These are phyloP conservation scores for Phengaris arion DNA, from an alignment of 2,888 invertebrate species.

Conservation along the genomic window DNA sequence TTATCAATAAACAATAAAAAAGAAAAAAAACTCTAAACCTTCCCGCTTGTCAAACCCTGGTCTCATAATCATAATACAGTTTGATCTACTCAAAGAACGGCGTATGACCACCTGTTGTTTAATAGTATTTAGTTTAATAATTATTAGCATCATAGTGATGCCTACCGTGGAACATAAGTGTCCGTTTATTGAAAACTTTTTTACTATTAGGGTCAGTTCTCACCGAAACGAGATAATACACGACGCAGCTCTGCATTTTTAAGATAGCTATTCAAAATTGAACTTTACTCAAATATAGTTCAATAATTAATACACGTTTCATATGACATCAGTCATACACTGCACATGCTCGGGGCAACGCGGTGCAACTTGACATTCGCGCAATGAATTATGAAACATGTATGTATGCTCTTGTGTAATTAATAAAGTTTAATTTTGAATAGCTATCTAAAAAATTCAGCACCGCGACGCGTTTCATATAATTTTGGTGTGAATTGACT, in stretches of 20 bases:
- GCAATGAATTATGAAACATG: no score
- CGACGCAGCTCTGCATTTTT: not conserved
- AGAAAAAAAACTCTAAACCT: conserved; percentile 72
- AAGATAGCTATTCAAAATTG: not conserved
- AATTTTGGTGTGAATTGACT: no score
- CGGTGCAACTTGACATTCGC: no score
- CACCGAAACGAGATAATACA: no score
- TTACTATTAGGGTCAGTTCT: not conserved
- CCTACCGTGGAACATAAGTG: conserved; percentile 5
- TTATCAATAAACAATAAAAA: conserved; percentile 80
- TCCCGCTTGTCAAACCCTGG: conserved; percentile 75
- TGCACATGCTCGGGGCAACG: no score
- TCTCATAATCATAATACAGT: conserved; percentile 77
- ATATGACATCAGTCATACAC: no score
- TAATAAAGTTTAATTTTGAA: no score
- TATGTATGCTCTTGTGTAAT: no score
- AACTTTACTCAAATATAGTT: no score
- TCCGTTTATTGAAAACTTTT: not conserved
- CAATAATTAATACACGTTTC: no score
- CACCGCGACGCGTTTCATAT: no score
- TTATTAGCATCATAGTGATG: not conserved
- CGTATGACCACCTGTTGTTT: conserved; percentile 22
- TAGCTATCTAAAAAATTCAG: no score
- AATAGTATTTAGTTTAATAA: conserved; percentile 23
- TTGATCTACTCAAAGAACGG: conserved; percentile 59